Evolutionary conservation across 2,888 invertebrate species (phyloP), one percentile per base, ranked within the genome.

Genomic region (Podotricha telesiphe): DNA sequence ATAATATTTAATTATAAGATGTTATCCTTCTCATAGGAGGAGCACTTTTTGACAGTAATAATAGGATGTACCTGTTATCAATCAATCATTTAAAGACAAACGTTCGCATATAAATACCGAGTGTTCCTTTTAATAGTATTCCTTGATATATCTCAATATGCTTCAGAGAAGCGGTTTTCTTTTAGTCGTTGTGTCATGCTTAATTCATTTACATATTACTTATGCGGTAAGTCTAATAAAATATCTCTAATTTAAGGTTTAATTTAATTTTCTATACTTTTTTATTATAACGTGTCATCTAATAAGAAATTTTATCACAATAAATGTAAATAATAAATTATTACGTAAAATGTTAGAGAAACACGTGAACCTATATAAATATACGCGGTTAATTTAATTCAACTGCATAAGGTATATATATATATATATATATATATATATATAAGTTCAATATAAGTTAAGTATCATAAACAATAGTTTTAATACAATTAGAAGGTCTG

Each of bases 21-120:
- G 8, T 17, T 34, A 37, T 53, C 11, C 19, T 42, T 58, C 63
- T 61, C 69, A 68, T 77, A 74, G 67, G 67, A 48, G 17, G 42
- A 45, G 45, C 34, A 67, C 20, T 55, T 55, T 55, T 58, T 37
- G 77, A 78, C 76, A 82, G 77, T 84, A 79, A 78, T 77, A 71
- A 75, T 73, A 77, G 69, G 70, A 67, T 62, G 67, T 53, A 69
- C 68, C 73, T 80, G 70, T 78, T 76, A 86, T 87, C 81, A 83
- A 81, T 82, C 80, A 79, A 76, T 83, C 79, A 83, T 65, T 13
- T 56, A 68, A 47, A 53, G 45, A 7, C 17, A 28, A 59, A 20
- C 51, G 19, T 19, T 37, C 34, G 37, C 40, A 53, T 69, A 66
- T 71, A 71, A 71, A 71, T 62, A 58, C 50, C 13, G 51, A 51